phyloP scores from a whole-genome alignment of 2,797 vertebrate genomes.

The Synaphobranchus kaupii region DNA sequence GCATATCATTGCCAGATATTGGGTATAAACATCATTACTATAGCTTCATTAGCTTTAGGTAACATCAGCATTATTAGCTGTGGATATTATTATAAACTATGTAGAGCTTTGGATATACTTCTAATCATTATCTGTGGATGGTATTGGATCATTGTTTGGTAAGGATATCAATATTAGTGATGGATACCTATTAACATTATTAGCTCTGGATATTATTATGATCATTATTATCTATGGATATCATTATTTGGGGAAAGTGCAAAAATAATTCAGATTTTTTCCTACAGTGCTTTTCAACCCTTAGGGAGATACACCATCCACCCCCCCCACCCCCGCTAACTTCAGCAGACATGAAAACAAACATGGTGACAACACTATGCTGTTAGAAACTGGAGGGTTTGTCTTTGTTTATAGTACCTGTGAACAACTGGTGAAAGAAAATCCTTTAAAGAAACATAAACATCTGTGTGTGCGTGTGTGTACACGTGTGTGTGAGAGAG shows the following conservation, averaged over 20 bases:
- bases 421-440: neutral
- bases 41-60: neutral
- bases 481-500: neutral
- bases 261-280: neutral
- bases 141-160: neutral
- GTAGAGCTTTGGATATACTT: neutral
- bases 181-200: neutral
- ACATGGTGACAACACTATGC: neutral
- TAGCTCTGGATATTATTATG: neutral
- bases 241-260: neutral
- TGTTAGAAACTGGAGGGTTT: neutral
- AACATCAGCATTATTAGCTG: neutral
- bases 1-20: neutral
- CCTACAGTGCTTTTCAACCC: neutral
- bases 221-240: neutral
- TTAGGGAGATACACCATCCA: neutral
- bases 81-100: neutral
- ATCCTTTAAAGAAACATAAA: neutral
- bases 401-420: neutral
- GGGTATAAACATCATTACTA: neutral
- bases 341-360: neutral
- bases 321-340: neutral
- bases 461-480: neutral
- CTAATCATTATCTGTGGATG: neutral
- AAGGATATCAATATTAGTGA: neutral